These are phyloP conservation scores for Tachysurus fulvidraco DNA, from an alignment of 2,113 vertebrate species.

Conservation along the genomic window DNA sequence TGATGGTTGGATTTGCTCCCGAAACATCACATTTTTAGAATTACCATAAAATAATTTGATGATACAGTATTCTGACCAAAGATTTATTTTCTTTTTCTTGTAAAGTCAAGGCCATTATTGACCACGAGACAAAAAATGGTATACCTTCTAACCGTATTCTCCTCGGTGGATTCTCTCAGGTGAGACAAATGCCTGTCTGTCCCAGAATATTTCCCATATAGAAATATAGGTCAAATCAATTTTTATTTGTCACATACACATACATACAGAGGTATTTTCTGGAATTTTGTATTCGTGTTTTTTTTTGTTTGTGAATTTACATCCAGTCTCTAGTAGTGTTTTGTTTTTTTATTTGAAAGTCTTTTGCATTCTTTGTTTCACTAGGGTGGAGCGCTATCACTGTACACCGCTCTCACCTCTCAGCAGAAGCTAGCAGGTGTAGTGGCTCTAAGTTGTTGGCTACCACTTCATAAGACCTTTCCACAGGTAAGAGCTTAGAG, in stretches of 20 bases:
- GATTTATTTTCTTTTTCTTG: neutral
- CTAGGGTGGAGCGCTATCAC: slow-evolving; percentile 93
- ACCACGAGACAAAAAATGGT: slow-evolving; percentile 93
- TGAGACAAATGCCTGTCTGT: slow-evolving; percentile 65
- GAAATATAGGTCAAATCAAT: too few species aligned
- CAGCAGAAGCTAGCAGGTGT: slow-evolving; percentile 92
- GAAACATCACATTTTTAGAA: neutral
- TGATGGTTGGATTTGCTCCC: neutral
- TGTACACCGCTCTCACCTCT: slow-evolving; percentile 94
- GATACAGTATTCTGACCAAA: neutral
- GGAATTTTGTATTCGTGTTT: neutral
- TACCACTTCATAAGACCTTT: slow-evolving; percentile 91
- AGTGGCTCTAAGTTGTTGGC: slow-evolving; percentile 95
- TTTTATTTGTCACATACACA: too few species aligned
- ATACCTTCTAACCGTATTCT: slow-evolving; percentile 92
- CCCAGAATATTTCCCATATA: neutral
- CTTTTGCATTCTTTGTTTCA: neutral
- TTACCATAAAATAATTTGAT: slow-evolving; percentile 15
- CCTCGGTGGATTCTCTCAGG: slow-evolving; percentile 97
- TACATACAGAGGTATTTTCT: neutral
- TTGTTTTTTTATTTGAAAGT: neutral
- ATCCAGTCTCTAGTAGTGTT: neutral
- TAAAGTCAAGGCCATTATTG: slow-evolving; percentile 93
- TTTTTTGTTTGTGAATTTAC: neutral
- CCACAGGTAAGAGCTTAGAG: slow-evolving; percentile 78